These are phyloP conservation scores for Syrista parreyssii DNA, from an alignment of 2,888 invertebrate genomes.

Conservation along the genomic window DNA sequence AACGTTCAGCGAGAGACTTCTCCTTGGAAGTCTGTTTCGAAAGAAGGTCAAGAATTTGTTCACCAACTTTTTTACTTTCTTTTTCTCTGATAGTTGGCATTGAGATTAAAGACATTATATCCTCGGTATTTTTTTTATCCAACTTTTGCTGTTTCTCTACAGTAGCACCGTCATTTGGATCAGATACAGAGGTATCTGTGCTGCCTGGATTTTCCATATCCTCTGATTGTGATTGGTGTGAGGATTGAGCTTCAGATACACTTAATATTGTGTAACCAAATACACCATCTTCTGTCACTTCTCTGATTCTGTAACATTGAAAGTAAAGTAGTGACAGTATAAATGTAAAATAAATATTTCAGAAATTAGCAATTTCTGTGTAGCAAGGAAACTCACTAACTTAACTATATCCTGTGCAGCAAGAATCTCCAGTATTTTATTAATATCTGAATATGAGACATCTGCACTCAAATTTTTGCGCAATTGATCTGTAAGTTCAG, in stretches of 20 bases:
- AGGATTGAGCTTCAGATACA: constrained; percentile 47
- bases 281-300: constrained; percentile 61
- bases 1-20: constrained; percentile 92
- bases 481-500: constrained; percentile 72
- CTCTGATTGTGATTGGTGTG: constrained; percentile 43
- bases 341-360: constrained; percentile 11
- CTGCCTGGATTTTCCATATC: constrained; percentile 51
- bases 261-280: constrained; percentile 60
- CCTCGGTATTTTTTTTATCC: constrained; percentile 59
- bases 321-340: constrained; percentile 21
- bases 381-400: constrained; percentile 51
- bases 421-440: constrained; percentile 81
- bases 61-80: constrained; percentile 94
- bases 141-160: constrained; percentile 54
- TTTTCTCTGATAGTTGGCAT: constrained; percentile 95
- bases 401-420: constrained; percentile 80
- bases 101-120: constrained; percentile 82
- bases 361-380: background rate
- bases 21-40: constrained; percentile 98
- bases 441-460: constrained; percentile 73
- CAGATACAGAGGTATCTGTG: constrained; percentile 48
- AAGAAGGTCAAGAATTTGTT: constrained; percentile 92
- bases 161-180: constrained; percentile 48
- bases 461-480: constrained; percentile 68
- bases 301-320: constrained; percentile 54